These are phyloP conservation scores for Hymenochirus boettgeri DNA, from an alignment of 2,113 vertebrate genomes.

Conservation along the genomic window DNA sequence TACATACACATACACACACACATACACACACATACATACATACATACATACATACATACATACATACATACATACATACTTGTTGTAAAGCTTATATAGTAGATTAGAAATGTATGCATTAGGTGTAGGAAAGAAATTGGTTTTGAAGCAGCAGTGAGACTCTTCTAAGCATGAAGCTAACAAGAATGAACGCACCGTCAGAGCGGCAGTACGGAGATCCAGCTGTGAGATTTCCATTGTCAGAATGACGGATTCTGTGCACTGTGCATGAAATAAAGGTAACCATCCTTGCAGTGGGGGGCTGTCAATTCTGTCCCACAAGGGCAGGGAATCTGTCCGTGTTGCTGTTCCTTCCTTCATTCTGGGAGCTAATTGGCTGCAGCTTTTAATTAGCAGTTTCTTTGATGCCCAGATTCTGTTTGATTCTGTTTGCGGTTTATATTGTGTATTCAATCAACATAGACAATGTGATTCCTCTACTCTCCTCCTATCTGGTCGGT, in stretches of 20 bases:
- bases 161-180: not conserved
- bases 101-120: too few species aligned
- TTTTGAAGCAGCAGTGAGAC: too few species aligned
- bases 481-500: too few species aligned
- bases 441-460: too few species aligned
- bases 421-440: not conserved
- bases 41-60: too few species aligned
- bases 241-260: conserved; percentile 2
- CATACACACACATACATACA: too few species aligned
- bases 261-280: conserved; percentile 1
- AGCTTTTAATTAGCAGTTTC: conserved; percentile 32
- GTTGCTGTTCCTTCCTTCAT: conserved; percentile 5
- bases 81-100: too few species aligned
- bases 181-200: not conserved
- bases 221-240: not conserved
- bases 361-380: conserved; percentile 38
- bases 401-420: conserved; percentile 8
- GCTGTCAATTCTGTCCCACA: conserved; percentile 9
- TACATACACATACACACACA: too few species aligned
- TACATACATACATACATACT: too few species aligned
- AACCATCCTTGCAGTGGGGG: conserved; percentile 17
- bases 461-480: too few species aligned
- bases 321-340: conserved; percentile 24
- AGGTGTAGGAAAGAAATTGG: too few species aligned
- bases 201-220: not conserved